Evolutionary conservation across 1,140 invertebrate genomes (phyloP), one percentile per base, ranked within the genome.

Genomic region (Andricus grossulariae): DNA sequence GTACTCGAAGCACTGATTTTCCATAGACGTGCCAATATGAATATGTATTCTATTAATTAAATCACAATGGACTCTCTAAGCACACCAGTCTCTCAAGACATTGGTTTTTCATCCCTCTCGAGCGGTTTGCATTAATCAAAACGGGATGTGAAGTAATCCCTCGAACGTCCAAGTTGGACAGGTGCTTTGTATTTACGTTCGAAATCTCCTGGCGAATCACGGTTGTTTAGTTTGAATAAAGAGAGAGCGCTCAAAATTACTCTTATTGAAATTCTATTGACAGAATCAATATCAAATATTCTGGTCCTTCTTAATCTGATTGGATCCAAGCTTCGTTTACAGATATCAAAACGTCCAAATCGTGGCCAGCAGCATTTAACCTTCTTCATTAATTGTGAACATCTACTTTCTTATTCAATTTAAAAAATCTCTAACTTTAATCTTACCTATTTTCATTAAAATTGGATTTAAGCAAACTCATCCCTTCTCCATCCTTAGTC

Each of bases 21-120:
- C 50, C 39, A 55, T 55, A 50, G 71, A 51, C 72, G 71, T 72
- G 11, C 52, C 18, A 71, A 73, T 25, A 71, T 71, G 55, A 77
- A 77, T 77, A 77, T 77, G 54, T 13, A 73, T 77, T 45, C n/a
- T 18, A 45, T 77, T 77, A 73, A 77, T 77, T 73, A 57, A 73
- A 77, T 77, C 3, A 73, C 54, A 73, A 77, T 77, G 52, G 66
- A n/a, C 73, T 66, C 72, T 45, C 50, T 72, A 71, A 78, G 74
- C 66, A 71, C 51, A 25, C 50, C 66, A 50, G 8, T 60, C 15
- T 50, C 1, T 10, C 54, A n/a, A 49, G 18, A 52, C 57, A 7
- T 50, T 25, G 10, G 73, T 72, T 72, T 49, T 16, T 72, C 75
- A 50, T 16, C 10, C 21, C 13, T 12, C 70, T 71, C 21, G 51